Evolutionary conservation across 1,140 invertebrate genomes (phyloP), one percentile per base, ranked within the genome.

Genomic region (Gryon sp.): DNA sequence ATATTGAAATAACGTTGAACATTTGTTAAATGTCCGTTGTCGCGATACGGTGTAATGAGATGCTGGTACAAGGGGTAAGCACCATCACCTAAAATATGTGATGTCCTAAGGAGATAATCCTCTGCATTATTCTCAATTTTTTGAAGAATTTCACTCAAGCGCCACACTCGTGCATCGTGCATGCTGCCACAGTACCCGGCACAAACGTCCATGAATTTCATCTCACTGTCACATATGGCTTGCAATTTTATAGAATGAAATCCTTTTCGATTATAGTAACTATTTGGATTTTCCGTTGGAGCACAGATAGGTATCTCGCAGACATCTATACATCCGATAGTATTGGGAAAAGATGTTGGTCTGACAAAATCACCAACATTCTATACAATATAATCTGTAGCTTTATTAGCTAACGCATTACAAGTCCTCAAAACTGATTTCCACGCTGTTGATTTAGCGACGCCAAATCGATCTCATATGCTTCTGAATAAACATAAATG

Each of bases 191-290:
- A 53, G 24, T 4, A 36, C 0, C 48, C 32, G 1, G 24, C 24
- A 11, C 12, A 38, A 5, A 38, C 19, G n/a, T 53, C 48, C 1
- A 53, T 53, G 12, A 22, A 53, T 16, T 38, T 22, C 19, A 36
- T 38, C 0, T 24, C 0, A 3, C 5, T 16, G 20, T 53, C 14
- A 11, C 48, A 53, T 15, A 38, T 38, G 18, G 0, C 30, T 15
- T 53, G 48, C 12, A 38, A 12, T 38, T 36, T 53, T 2, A 53
- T 53, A 1, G 48, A 53, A 38, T 53, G 15, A 18, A 36, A 53
- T 7, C 19, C 19, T n/a, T 53, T 53, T 12, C 32, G n/a, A 15
- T 53, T 53, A 8, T 11, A 12, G 15, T 36, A 52, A 22, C 46
- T 52, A 8, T 36, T 1, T 12, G 46, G 8, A 22, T 52, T 20